phyloP scores from a whole-genome alignment of 35 echinoderm and acorn worm species.

The Stichopus chloronotus region DNA sequence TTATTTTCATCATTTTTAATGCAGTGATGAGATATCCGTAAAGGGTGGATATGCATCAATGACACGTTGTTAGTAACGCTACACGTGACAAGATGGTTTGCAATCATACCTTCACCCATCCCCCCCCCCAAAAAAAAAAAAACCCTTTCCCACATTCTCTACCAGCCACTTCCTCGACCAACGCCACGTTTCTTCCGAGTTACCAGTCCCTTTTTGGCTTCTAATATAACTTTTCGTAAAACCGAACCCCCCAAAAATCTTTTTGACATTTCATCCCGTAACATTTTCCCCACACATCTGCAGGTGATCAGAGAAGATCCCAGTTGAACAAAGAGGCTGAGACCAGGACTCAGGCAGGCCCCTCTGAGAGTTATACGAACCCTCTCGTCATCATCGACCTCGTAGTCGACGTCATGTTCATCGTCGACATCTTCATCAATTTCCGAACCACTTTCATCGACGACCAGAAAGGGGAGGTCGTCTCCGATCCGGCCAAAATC shows the following conservation, averaged over 20 bases:
- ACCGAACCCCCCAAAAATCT: background rate
- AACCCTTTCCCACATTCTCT: background rate
- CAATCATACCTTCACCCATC: background rate
- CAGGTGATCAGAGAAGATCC: slow-evolving; percentile 66
- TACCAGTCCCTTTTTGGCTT: background rate
- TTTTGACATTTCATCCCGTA: background rate
- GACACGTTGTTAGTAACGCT: no score
- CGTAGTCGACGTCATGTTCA: slow-evolving; percentile 96
- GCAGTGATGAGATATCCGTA: no score
- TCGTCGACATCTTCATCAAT: slow-evolving; percentile 97
- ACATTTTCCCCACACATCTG: background rate
- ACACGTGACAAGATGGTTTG: background rate
- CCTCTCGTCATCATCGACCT: slow-evolving; percentile 92
- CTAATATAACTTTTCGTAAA: background rate
- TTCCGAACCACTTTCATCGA: slow-evolving; percentile 94
- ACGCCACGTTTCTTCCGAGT: background rate
- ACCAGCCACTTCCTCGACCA: background rate
- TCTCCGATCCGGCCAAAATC: slow-evolving; percentile 85
- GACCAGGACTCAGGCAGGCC: slow-evolving; percentile 71
- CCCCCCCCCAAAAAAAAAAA: no score
- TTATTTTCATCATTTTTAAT: no score
- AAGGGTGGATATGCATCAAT: no score
- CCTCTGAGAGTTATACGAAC: slow-evolving; percentile 77
- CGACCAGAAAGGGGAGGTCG: slow-evolving; percentile 87
- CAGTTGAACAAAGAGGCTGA: slow-evolving; percentile 92